phyloP scores from a whole-genome alignment of 2,888 invertebrate genomes.

The Ramazzottius varieornatus region DNA sequence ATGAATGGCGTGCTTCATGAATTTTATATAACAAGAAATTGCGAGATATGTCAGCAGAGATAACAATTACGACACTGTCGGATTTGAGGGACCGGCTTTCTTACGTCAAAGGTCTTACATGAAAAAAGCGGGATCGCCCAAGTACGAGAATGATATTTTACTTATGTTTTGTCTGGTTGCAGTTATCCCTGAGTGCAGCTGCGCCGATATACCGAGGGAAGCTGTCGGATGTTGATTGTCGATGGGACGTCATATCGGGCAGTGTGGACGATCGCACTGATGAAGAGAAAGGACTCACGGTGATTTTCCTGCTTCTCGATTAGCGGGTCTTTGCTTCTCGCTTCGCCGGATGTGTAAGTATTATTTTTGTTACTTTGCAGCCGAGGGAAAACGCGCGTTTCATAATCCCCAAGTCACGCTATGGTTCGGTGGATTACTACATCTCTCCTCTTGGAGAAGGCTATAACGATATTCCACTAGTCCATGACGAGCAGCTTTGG shows the following conservation, averaged over 20 bases:
- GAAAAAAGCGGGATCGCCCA: no score
- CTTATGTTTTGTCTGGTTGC: no score
- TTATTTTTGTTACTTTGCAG: slow-evolving; percentile 10
- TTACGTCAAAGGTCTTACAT: no score
- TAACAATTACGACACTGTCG: no score
- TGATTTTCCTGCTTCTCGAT: slow-evolving; percentile 10
- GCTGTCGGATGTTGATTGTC: slow-evolving; percentile 78
- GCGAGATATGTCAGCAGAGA: no score
- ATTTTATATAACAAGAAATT: no score
- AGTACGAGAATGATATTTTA: no score
- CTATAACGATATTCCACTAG: slow-evolving; percentile 76
- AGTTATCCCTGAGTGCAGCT: slow-evolving; percentile 84
- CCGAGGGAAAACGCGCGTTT: slow-evolving; percentile 44
- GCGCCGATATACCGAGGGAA: slow-evolving; percentile 79
- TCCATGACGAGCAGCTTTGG: slow-evolving; percentile 57
- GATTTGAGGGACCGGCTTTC: no score
- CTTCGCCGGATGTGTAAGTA: not conserved
- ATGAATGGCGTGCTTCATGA: no score
- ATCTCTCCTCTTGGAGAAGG: slow-evolving; percentile 53
- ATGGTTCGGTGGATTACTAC: slow-evolving; percentile 91
- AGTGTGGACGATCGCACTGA: slow-evolving; percentile 81
- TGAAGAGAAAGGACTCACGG: slow-evolving; percentile 56
- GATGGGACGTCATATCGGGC: slow-evolving; percentile 86
- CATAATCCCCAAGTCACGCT: slow-evolving; percentile 65
- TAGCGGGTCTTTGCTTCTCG: not conserved